Evolutionary conservation across 1,140 invertebrate species (phyloP).

Genomic region (Lepidurus couesii): DNA sequence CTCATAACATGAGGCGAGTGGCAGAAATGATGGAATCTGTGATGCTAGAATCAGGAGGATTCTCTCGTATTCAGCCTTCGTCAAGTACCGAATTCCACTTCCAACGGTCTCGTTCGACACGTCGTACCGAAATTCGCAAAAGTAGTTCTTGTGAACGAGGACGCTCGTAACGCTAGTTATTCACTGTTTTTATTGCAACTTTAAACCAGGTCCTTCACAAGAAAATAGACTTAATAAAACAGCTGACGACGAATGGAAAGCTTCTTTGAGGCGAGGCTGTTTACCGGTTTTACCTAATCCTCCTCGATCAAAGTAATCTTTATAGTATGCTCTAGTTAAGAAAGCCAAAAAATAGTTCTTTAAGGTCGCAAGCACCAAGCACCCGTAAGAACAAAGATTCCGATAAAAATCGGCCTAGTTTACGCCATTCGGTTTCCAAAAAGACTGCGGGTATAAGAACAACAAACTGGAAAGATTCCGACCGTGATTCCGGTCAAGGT

Average conservation of each 20-base stretch:
- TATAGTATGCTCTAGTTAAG: not conserved
- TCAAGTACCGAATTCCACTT: not conserved
- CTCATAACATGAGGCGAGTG: slow-evolving; percentile 30
- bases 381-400: not conserved
- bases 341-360: not conserved
- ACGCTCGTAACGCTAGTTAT: not conserved
- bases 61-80: not conserved
- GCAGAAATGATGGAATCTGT: slow-evolving; percentile 32
- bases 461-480: not conserved
- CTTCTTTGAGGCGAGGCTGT: slow-evolving; percentile 2
- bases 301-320: not conserved
- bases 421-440: not conserved
- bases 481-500: not conserved
- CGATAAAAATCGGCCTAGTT: not conserved
- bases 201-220: not conserved
- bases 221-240: not conserved
- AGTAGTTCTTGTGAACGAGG: not conserved
- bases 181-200: not conserved
- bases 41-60: slow-evolving; percentile 20
- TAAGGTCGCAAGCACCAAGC: slow-evolving; percentile 3
- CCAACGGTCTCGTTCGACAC: not conserved
- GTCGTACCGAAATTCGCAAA: not conserved
- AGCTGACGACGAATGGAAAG: slow-evolving; percentile 10
- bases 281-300: not conserved
- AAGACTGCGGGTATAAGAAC: not conserved